Evolutionary conservation across 2,113 vertebrate species (phyloP).

Genomic region (Prunella fulvescens): DNA sequence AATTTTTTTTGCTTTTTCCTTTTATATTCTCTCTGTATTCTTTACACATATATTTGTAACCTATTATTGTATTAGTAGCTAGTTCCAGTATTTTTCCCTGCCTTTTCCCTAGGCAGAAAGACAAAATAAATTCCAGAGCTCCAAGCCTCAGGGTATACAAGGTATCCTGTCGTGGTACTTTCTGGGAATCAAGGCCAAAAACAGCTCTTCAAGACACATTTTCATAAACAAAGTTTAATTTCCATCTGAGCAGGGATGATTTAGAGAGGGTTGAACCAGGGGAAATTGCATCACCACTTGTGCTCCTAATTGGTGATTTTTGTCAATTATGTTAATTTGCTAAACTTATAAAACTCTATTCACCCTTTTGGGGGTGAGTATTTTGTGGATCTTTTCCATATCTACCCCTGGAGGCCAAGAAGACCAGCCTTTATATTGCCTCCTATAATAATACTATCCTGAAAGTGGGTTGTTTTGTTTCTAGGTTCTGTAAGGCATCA

Average conservation of each 20-base stretch:
- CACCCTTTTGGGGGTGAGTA: accelerated
- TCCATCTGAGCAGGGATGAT: accelerated
- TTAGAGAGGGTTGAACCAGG: not conserved
- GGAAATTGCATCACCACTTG: not conserved
- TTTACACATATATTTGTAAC: not conserved
- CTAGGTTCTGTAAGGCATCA: not conserved
- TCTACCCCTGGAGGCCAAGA: too few species aligned
- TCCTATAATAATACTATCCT: not conserved
- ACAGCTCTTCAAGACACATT: not conserved
- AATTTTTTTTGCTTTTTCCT: not conserved
- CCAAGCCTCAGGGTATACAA: accelerated
- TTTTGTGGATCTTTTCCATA: not conserved
- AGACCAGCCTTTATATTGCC: not conserved
- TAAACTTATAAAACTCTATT: not conserved
- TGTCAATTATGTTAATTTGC: not conserved
- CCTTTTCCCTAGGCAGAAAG: not conserved
- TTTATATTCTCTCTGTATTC: not conserved
- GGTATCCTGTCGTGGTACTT: not conserved
- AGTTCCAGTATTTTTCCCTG: not conserved
- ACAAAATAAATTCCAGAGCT: not conserved
- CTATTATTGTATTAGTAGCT: too few species aligned
- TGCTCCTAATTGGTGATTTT: not conserved
- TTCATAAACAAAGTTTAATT: not conserved
- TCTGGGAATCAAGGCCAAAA: accelerated
- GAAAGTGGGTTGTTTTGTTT: not conserved